These are phyloP conservation scores for Alfaro cultratus DNA, from an alignment of 2,797 vertebrate genomes.

Conservation along the genomic window DNA sequence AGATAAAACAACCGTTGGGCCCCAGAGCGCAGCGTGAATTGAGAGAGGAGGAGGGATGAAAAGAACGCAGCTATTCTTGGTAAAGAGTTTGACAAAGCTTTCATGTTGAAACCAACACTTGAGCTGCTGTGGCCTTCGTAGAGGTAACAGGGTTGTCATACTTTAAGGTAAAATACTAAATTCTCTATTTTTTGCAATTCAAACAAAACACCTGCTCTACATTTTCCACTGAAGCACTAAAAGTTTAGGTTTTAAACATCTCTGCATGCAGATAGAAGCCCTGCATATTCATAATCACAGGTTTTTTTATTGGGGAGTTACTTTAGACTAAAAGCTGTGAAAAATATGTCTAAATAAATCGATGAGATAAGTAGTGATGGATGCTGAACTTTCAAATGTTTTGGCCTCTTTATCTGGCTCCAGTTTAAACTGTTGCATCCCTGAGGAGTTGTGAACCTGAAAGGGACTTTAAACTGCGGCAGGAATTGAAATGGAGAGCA, in stretches of 20 bases:
- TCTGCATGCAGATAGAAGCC: slow-evolving; percentile 13
- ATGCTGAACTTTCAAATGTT: slow-evolving; percentile 30
- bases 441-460: slow-evolving; percentile 42
- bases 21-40: slow-evolving; percentile 4
- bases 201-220: slow-evolving; percentile 10
- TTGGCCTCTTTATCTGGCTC: slow-evolving; percentile 34
- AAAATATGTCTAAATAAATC: slow-evolving; percentile 22
- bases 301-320: neutral
- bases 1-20: slow-evolving; percentile 11
- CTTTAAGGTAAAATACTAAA: slow-evolving; percentile 16
- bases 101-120: slow-evolving; percentile 43
- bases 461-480: slow-evolving; percentile 48
- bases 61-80: slow-evolving; percentile 40
- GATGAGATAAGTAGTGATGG: slow-evolving; percentile 17
- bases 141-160: slow-evolving; percentile 6
- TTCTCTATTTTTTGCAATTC: neutral
- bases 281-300: slow-evolving; percentile 2
- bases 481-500: slow-evolving; percentile 26
- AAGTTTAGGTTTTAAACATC: slow-evolving; percentile 4
- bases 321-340: neutral
- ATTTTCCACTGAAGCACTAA: slow-evolving; percentile 19
- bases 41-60: slow-evolving; percentile 35
- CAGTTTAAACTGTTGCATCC: slow-evolving; percentile 36
- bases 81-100: slow-evolving; percentile 37
- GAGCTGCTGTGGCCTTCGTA: slow-evolving; percentile 48